These are phyloP conservation scores for Drosophila parthenogenetica DNA, from an alignment of 2,888 invertebrate genomes.

Conservation along the genomic window DNA sequence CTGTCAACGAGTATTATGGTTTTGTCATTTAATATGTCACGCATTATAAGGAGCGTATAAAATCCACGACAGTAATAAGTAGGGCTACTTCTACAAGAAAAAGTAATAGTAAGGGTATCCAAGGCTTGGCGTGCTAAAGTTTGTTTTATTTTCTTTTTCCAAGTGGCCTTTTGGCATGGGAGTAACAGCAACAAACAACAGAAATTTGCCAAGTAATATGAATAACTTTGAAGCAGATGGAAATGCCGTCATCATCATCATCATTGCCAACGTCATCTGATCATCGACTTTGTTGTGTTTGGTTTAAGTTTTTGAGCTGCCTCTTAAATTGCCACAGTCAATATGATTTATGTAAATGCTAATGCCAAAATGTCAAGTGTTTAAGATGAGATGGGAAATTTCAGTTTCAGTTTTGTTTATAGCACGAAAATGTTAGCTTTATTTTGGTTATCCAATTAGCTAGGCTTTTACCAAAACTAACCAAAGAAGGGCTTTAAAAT, in stretches of 20 bases:
- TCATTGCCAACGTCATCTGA: slow-evolving; percentile 13
- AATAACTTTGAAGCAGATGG: slow-evolving; percentile 45
- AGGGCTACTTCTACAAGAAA: too few species aligned
- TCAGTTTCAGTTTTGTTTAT: slow-evolving; percentile 49
- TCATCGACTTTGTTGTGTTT: slow-evolving; percentile 46
- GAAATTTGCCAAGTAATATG: slow-evolving; percentile 57
- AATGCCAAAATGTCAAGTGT: slow-evolving; percentile 76
- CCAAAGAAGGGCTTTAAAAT: neutral
- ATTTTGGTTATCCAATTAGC: slow-evolving; percentile 27
- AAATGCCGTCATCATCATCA: slow-evolving; percentile 53
- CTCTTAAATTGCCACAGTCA: slow-evolving; percentile 54
- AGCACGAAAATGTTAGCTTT: slow-evolving; percentile 24
- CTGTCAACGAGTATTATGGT: neutral
- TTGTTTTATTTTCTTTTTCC: slow-evolving; percentile 30
- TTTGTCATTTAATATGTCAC: neutral
- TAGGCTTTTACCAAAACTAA: neutral
- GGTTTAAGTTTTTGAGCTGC: slow-evolving; percentile 34
- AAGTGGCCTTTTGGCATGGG: slow-evolving; percentile 70
- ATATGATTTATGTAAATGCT: slow-evolving; percentile 77
- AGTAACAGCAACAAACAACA: slow-evolving; percentile 35
- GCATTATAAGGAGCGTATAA: too few species aligned
- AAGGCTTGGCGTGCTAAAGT: neutral
- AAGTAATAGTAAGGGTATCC: neutral
- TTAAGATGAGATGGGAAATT: slow-evolving; percentile 49
- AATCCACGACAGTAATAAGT: too few species aligned